Base-by-base conservation (phyloP, 2,888 invertebrate genomes). In the Drosophila merina region DNA sequence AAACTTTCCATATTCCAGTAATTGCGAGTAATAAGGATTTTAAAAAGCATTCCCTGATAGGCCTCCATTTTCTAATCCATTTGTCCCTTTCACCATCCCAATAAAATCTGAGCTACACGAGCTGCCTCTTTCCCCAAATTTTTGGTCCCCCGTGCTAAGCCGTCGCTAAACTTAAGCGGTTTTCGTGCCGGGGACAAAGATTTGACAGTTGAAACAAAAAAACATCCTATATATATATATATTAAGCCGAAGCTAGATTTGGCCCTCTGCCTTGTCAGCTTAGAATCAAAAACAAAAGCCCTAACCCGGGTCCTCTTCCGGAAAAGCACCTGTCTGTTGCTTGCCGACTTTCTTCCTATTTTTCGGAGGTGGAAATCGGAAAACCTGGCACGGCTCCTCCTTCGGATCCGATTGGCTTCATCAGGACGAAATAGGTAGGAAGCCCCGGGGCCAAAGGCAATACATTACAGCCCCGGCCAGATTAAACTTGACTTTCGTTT, bases 391-490 rank as follows among this genome's bases (percentile, higher is more conserved):
- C 10, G 8, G 9, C 12, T n/a, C 36, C 30, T 51, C 30, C 14
- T 33, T 36, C 62, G 74, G 80, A 85, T 88, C 79, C 81, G 85
- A 88, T 86, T 88, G 86, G 77, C 72, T 84, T 81, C 85, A 79
- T 86, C 84, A 85, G 50, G 14, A 40, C 42, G 42, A 7, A 30
- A 26, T 38, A 38, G 31, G 25, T 10, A 52, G 42, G 56, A 44
- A 47, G 36, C 64, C 70, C 63, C 38, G 45, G 62, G 62, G 69
- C 52, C 55, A 62, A 58, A 64, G 72, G 72, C 70, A 75, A 79
- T 79, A 79, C 75, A 70, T 70, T 70, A 72, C 62, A 72, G 67
- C 66, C 64, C 63, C 55, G 69, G 71, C 73, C 73, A 75, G 78
- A 78, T 78, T 78, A 75, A 75, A 72, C 72, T 69, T 68, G 78